phyloP scores from a whole-genome alignment of 2,888 invertebrate genomes.

The Chirona hameri region DNA sequence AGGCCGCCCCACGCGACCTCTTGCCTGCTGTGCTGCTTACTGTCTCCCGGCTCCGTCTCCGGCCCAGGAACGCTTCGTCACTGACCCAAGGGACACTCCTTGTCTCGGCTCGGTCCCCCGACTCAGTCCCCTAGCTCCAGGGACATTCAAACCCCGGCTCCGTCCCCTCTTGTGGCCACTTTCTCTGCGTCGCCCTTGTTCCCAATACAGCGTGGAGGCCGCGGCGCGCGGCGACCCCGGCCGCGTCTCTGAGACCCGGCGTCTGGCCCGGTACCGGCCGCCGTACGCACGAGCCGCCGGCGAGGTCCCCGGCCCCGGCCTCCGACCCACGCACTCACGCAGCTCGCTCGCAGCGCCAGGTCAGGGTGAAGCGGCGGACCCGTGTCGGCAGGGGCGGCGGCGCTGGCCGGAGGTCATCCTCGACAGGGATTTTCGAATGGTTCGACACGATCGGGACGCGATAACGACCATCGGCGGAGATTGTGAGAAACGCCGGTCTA shows the following conservation, averaged over 20 bases:
- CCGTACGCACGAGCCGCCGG: neutral
- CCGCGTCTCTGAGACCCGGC: neutral
- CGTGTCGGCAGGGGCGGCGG: neutral
- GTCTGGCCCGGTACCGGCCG: neutral
- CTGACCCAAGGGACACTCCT: too few species aligned
- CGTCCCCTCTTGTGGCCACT: neutral
- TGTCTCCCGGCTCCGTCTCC: too few species aligned
- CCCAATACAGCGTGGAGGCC: constrained; percentile 13
- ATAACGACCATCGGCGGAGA: too few species aligned
- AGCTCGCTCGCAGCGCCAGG: neutral
- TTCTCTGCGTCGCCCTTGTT: constrained; percentile 25
- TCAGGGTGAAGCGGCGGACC: neutral
- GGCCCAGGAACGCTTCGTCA: too few species aligned
- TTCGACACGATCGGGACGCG: too few species aligned
- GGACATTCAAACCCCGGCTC: neutral
- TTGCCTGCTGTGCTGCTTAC: neutral
- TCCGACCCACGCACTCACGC: neutral
- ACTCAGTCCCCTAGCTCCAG: too few species aligned
- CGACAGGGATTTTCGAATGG: too few species aligned
- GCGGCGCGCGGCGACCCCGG: neutral
- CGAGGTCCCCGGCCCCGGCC: neutral
- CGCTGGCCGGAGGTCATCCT: too few species aligned
- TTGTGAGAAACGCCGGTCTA: too few species aligned
- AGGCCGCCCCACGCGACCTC: neutral
- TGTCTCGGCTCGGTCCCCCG: too few species aligned